phyloP scores from a whole-genome alignment of 2,888 invertebrate species.

The Thalpophila matura region DNA sequence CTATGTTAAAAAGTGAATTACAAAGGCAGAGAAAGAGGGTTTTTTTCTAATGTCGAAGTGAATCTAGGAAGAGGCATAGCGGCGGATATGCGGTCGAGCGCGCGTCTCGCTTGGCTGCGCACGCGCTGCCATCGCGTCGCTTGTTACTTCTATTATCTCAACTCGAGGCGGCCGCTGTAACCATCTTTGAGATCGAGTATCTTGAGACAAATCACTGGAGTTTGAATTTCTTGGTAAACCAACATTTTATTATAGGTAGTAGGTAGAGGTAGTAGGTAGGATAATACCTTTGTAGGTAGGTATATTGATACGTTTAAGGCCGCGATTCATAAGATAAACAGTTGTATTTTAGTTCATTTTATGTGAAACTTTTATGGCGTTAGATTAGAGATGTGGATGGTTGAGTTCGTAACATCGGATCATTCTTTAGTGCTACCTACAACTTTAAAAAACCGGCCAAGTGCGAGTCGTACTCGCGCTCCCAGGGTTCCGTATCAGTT shows the following conservation, averaged over 20 bases:
- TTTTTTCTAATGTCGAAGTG: constrained; percentile 63
- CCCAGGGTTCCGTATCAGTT: too few relatives aligned
- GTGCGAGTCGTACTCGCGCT: too few relatives aligned
- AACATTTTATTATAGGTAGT: constrained; percentile 40
- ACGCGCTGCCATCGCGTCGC: constrained; percentile 83
- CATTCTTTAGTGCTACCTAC: constrained; percentile 24
- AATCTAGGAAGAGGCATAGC: constrained; percentile 84
- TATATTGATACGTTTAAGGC: constrained; percentile 33
- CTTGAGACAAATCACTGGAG: constrained; percentile 74
- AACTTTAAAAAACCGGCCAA: too few relatives aligned
- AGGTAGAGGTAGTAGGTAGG: not conserved
- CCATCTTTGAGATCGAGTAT: constrained; percentile 80
- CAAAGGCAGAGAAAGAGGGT: constrained; percentile 56
- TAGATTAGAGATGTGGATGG: constrained; percentile 38
- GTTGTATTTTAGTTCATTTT: constrained; percentile 20
- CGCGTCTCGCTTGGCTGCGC: constrained; percentile 83
- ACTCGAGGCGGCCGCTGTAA: constrained; percentile 78
- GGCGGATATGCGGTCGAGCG: constrained; percentile 89
- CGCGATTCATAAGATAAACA: constrained; percentile 37
- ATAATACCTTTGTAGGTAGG: too few relatives aligned
- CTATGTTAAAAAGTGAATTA: constrained; percentile 58
- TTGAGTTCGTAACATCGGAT: constrained; percentile 9
- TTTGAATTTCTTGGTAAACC: constrained; percentile 58
- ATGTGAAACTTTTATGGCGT: constrained; percentile 42
- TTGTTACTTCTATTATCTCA: constrained; percentile 86